Evolutionary conservation across 2,113 vertebrate species (phyloP).

Genomic region (Aythya baeri): DNA sequence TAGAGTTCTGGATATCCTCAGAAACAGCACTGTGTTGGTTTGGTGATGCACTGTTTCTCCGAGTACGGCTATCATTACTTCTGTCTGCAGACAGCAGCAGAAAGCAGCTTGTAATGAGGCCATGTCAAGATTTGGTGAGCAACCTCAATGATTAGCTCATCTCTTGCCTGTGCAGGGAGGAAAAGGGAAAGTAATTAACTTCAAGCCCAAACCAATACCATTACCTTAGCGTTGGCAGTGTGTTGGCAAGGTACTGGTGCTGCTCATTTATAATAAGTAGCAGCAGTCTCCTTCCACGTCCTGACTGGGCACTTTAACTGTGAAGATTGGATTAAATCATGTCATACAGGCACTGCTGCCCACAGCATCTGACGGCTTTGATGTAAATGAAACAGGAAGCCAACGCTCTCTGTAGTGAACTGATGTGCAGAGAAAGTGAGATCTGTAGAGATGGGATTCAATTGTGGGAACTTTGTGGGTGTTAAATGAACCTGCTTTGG

Average conservation of each 20-base stretch:
- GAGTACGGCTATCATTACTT: rapidly evolving
- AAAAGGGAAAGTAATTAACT: neutral
- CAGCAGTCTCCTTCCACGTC: neutral
- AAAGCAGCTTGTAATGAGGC: neutral
- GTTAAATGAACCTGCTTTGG: slow-evolving; percentile 73
- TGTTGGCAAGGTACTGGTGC: neutral
- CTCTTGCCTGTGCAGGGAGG: neutral
- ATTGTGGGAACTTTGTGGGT: slow-evolving; percentile 62
- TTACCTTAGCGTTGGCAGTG: neutral
- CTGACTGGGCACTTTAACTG: neutral
- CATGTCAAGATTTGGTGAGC: rapidly evolving
- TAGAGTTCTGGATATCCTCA: neutral
- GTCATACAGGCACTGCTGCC: neutral
- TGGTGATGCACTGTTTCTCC: neutral
- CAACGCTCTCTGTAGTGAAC: neutral
- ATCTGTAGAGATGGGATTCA: slow-evolving; percentile 45
- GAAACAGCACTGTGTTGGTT: rapidly evolving
- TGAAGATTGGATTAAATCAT: slow-evolving; percentile 16
- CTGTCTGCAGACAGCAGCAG: neutral
- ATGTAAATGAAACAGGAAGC: slow-evolving; percentile 45
- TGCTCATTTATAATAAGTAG: neutral
- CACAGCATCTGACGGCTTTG: slow-evolving; percentile 25
- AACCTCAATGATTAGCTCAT: neutral
- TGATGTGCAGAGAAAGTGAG: slow-evolving; percentile 46
- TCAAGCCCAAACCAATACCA: neutral